Evolutionary conservation across 2,113 vertebrate species (phyloP), one percentile per base, ranked within the genome.

Genomic region (Hippocampus abdominalis): DNA sequence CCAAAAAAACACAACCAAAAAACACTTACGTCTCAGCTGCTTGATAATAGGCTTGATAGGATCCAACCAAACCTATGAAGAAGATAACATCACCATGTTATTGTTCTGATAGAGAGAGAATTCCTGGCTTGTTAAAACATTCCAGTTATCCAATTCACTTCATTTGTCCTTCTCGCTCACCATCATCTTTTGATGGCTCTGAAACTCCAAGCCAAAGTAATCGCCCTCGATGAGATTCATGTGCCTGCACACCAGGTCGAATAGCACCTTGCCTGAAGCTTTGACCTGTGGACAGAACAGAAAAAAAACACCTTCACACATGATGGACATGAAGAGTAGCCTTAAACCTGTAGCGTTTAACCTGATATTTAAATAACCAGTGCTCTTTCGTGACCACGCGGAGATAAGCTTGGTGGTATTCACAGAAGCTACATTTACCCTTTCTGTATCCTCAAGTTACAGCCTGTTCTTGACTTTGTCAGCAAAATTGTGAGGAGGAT

Each of bases 211-310:
- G 83, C 97, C 95, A 69, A 99, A 99, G 87, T 99, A 99, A 87
- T 99, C 97, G 0, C 96, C 96, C 85, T 99, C 97, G n/a, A 98
- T 91, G 46, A 99, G 95, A 77, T 98, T 98, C 83, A 99, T 93
- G 87, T 97, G 95, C 79, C 85, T 92, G 87, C 96, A 99, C 70
- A 98, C 95, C 3, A 95, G 92, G 66, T 98, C 95, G 71, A 99
- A 91, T 78, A 99, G 84, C 86, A 94, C 91, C 77, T 96, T 98
- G 66, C 97, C 97, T 0, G 96, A 94, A 71, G 95, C 95, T 89
- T 95, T 94, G 93, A 95, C 94, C 97, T 99, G 90, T 23, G 79
- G 90, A 53, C 80, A 84, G 66, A 91, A 66, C n/a, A 60, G 21
- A 64, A 36, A 49, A 29, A 16, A 70, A 49, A 54, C 29, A 63